A percentile compares a stretch with the other conserved stretches of the same genome.
Conservation (phyloP, 2,113 vertebrate genomes). For the Labeo catla region DNA sequence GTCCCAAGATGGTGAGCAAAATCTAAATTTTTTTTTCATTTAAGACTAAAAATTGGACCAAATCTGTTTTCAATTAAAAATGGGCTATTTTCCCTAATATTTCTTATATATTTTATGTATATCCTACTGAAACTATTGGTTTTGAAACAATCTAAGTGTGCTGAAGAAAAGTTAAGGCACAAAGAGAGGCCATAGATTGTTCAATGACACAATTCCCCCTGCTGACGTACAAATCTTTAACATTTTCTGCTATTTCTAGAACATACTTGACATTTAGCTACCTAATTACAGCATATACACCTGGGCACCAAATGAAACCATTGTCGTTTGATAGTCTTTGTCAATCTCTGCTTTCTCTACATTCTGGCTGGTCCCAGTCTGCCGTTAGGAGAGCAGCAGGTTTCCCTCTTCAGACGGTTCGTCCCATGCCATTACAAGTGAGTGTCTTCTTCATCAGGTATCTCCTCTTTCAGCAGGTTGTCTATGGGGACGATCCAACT, state of each 20-base stretch:
- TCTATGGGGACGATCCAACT: constrained; percentile 96
- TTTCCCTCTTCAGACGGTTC: not conserved
- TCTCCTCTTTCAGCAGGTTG: constrained; percentile 88
- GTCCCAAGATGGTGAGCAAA: not conserved
- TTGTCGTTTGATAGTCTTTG: not conserved
- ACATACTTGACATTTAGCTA: not conserved
- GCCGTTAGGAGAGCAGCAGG: not conserved
- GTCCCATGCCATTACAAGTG: constrained; percentile 81
- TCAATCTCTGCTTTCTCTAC: not conserved
- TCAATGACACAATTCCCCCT: not conserved
- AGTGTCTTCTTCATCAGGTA: constrained; percentile 92
- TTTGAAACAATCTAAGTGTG: not conserved
- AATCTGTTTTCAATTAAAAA: not conserved
- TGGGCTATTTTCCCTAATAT: too few species aligned
- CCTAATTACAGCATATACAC: constrained; percentile 10
- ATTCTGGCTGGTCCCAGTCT: not conserved
- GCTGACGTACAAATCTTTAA: not conserved
- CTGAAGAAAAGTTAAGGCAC: not conserved
- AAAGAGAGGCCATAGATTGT: not conserved
- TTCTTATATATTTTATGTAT: not conserved
- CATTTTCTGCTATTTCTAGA: not conserved
- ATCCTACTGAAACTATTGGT: not conserved
- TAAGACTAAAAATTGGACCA: not conserved
- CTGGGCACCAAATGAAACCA: not conserved
- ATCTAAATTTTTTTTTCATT: not conserved